Conservation (phyloP, 1,140 invertebrate genomes). For the Drusus annulatus region DNA sequence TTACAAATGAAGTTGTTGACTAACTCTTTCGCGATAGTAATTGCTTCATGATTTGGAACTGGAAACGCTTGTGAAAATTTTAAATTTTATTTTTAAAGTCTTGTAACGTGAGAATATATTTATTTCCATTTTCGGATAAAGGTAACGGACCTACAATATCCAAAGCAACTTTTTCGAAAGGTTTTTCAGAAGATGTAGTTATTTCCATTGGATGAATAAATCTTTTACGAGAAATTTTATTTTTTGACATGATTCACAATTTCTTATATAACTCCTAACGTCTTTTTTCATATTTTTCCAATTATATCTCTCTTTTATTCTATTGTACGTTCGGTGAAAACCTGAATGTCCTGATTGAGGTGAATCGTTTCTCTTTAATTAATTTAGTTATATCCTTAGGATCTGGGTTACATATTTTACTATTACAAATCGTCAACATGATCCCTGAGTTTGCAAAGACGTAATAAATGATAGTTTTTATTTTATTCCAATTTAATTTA, state of each 20-base stretch:
- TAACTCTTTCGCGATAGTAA: neutral
- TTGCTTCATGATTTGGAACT: slow-evolving; percentile 3
- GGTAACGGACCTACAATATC: slow-evolving; percentile 6
- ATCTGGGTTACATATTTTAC: slow-evolving; percentile 45
- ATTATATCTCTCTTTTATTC: slow-evolving; percentile 59
- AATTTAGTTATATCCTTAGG: neutral
- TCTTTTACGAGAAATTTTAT: neutral
- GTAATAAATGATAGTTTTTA: slow-evolving; percentile 1
- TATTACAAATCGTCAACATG: slow-evolving; percentile 46
- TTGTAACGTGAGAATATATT: neutral
- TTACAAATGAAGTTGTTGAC: neutral
- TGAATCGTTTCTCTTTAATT: neutral
- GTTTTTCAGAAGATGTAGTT: neutral
- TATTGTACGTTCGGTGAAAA: slow-evolving; percentile 57
- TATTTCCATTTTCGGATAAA: neutral
- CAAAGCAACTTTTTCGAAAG: neutral
- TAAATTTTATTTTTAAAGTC: neutral
- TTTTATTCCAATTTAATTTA: slow-evolving; percentile 53
- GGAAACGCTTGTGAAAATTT: neutral
- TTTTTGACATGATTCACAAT: slow-evolving; percentile 13
- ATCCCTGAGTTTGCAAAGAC: slow-evolving; percentile 50
- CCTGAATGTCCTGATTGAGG: neutral
- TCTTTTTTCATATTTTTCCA: slow-evolving; percentile 61
- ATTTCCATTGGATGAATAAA: neutral
- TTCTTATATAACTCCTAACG: slow-evolving; percentile 59